Evolutionary conservation across 2,797 vertebrate genomes (phyloP).

Genomic region (Toxotes lorentzi): DNA sequence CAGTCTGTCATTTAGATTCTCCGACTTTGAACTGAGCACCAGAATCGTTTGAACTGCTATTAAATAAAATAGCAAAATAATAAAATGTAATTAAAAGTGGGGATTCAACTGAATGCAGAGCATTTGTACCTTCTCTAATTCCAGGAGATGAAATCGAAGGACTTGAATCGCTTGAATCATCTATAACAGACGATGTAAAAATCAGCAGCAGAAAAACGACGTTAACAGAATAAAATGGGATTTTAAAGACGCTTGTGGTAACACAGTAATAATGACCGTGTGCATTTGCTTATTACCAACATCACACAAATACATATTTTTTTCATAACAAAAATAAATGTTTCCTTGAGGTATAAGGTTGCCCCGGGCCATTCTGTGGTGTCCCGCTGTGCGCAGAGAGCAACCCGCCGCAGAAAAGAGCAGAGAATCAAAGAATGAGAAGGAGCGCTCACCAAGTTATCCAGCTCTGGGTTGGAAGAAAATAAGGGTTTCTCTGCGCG

Average conservation of each 20-base stretch:
- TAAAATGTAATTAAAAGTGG: not conserved
- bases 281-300: not conserved
- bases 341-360: not conserved
- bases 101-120: not conserved
- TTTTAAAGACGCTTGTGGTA: not conserved
- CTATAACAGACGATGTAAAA: conserved; percentile 74
- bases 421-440: not conserved
- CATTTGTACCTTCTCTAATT: conserved; percentile 95
- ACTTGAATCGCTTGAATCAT: conserved; percentile 99
- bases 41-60: not conserved
- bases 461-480: conserved; percentile 96
- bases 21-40: not conserved
- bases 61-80: too few species aligned
- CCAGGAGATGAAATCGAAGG: conserved; percentile 95
- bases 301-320: not conserved
- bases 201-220: not conserved
- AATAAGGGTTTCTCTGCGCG: conserved; percentile 96
- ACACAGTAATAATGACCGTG: not conserved
- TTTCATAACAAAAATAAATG: not conserved
- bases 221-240: too few species aligned
- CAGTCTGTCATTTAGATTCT: not conserved
- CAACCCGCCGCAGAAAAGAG: not conserved
- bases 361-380: not conserved
- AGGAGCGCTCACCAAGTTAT: conserved; percentile 92
- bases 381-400: not conserved